Percentiles rank a stretch among this genome's conserved stretches.
Conservation (phyloP, 2,797 vertebrate genomes). For the Synanceia verrucosa region DNA sequence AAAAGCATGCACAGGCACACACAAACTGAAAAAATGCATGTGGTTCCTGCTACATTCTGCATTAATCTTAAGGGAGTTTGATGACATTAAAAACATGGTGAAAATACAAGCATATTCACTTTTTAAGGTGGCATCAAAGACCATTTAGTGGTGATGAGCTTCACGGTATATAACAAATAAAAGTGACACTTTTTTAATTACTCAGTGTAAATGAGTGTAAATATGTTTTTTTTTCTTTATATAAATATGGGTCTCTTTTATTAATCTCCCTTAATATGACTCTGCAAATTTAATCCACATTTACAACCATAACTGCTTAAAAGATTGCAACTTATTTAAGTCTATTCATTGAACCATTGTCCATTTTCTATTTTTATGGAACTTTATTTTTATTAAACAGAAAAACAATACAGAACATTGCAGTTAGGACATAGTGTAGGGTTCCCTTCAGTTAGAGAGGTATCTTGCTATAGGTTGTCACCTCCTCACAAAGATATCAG, state of each 20-base stretch:
- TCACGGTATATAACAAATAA: neutral
- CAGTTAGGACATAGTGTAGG: no score
- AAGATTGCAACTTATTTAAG: neutral
- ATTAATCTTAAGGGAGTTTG: neutral
- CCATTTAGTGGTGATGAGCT: neutral
- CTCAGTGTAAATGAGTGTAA: neutral
- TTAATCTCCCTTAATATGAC: neutral
- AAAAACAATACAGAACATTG: no score
- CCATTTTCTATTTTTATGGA: neutral
- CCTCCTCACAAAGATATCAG: no score
- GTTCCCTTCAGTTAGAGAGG: no score
- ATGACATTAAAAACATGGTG: neutral
- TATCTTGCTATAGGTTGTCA: no score
- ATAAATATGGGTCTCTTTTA: neutral
- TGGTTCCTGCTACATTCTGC: neutral
- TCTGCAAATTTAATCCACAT: neutral
- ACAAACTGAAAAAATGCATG: neutral
- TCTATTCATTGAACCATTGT: neutral
- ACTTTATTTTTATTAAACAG: no score
- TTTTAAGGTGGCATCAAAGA: neutral
- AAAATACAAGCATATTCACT: neutral
- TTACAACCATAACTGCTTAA: neutral
- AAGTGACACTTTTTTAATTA: neutral
- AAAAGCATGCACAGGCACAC: neutral
- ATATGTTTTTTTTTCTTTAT: no score